Conservation (phyloP, 2,888 invertebrate genomes). For the Resseliella maxima region DNA sequence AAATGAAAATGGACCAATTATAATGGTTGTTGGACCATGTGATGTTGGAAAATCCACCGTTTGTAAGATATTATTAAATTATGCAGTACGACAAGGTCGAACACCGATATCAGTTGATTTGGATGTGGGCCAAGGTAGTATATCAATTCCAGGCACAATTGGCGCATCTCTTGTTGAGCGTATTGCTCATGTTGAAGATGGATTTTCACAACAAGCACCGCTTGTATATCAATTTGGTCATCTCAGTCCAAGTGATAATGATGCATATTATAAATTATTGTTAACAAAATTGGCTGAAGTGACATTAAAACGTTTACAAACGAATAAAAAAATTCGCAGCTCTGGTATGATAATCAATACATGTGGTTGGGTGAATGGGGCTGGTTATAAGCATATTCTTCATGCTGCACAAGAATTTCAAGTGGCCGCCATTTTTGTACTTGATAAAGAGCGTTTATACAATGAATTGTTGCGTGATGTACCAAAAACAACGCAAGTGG, state of each 20-base stretch:
- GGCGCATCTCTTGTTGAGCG: constrained; percentile 89
- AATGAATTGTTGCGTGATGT: constrained; percentile 94
- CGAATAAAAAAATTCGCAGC: constrained; percentile 83
- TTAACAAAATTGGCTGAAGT: constrained; percentile 88
- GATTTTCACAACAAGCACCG: constrained; percentile 93
- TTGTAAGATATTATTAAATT: constrained; percentile 88
- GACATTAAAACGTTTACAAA: constrained; percentile 83
- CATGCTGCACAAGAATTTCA: constrained; percentile 94
- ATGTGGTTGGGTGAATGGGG: constrained; percentile 96
- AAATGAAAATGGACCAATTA: constrained; percentile 81
- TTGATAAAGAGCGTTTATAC: constrained; percentile 96
- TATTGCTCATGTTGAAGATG: constrained; percentile 93
- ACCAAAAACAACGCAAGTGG: constrained; percentile 92
- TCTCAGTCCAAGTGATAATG: constrained; percentile 79
- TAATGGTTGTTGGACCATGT: constrained; percentile 91
- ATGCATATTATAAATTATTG: constrained; percentile 84
- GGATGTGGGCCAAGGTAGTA: constrained; percentile 94
- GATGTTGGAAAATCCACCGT: constrained; percentile 98
- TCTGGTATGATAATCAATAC: constrained; percentile 97
- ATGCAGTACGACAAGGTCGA: constrained; percentile 89
- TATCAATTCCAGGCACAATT: constrained; percentile 92
- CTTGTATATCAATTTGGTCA: constrained; percentile 95
- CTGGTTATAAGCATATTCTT: constrained; percentile 87
- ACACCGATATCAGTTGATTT: constrained; percentile 93
- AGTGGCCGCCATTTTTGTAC: constrained; percentile 92